Percentiles rank a stretch among this genome's conserved stretches.
Conservation (phyloP, 1,140 invertebrate species). For the Vanessa tameamea region DNA sequence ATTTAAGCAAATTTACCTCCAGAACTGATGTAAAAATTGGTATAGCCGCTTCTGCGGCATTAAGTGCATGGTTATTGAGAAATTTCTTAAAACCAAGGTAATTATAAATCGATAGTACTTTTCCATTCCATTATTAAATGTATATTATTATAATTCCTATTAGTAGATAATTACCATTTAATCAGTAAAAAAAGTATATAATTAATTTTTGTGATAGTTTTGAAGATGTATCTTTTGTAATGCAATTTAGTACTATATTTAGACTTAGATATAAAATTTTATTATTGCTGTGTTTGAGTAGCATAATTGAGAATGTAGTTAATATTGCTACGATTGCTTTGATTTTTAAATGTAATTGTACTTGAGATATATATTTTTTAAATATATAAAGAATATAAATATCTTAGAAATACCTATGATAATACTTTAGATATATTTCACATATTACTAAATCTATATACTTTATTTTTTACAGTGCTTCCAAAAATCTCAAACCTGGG, state of each 20-base stretch:
- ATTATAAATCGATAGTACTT: not conserved
- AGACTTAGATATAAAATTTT: no score
- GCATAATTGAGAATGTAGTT: no score
- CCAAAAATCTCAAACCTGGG: slow-evolving; percentile 47
- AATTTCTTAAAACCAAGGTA: slow-evolving; percentile 69
- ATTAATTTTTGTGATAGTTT: no score
- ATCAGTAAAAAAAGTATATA: no score
- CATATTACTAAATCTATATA: not conserved
- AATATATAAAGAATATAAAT: not conserved
- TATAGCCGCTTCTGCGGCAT: slow-evolving; percentile 66
- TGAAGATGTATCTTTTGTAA: no score
- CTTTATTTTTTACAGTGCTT: not conserved
- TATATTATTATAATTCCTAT: no score
- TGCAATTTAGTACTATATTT: no score
- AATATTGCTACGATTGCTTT: no score
- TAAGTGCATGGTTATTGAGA: slow-evolving; percentile 68
- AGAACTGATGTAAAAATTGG: slow-evolving; percentile 74
- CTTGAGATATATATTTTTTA: no score
- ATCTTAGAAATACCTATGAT: not conserved
- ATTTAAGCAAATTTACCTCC: slow-evolving; percentile 71
- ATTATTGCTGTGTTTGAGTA: no score
- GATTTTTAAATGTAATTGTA: no score
- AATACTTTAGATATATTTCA: not conserved
- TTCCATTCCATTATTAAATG: slow-evolving; percentile 19
- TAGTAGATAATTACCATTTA: no score